These are phyloP conservation scores for Himantopus leucocephalus DNA, from an alignment of 2,113 vertebrate species.

Conservation along the genomic window DNA sequence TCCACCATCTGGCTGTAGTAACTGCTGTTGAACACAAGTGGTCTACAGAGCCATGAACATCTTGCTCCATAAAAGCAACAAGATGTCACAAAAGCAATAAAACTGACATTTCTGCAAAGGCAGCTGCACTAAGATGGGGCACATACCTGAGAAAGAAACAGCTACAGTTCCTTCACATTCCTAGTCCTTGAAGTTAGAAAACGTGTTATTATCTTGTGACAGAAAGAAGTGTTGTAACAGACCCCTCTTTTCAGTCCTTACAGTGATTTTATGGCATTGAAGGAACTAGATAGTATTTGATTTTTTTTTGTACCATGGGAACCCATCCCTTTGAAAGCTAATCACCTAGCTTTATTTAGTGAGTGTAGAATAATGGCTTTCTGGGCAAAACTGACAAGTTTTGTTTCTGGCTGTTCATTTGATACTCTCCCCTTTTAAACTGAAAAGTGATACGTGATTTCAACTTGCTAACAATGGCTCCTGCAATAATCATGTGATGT, in stretches of 20 bases:
- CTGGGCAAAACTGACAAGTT: conserved; percentile 70
- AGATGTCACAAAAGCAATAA: conserved; percentile 13
- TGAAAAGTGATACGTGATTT: conserved; percentile 73
- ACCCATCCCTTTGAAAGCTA: conserved; percentile 64
- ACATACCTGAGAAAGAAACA: neutral
- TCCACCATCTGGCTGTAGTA: neutral
- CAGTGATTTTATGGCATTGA: neutral
- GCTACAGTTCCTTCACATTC: neutral
- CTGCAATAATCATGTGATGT: conserved; percentile 32
- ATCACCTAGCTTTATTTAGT: conserved; percentile 46
- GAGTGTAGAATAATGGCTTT: conserved; percentile 56
- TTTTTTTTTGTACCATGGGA: neutral
- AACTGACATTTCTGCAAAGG: neutral
- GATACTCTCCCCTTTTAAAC: conserved; percentile 70
- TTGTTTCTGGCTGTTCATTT: conserved; percentile 74
- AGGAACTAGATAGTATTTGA: neutral
- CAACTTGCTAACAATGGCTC: conserved; percentile 57
- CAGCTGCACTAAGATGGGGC: neutral
- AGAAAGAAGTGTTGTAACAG: neutral
- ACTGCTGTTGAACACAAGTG: neutral
- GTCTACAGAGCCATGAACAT: neutral
- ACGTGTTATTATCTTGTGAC: neutral
- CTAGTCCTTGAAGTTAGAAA: neutral
- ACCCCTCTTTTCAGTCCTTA: neutral
- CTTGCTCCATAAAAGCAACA: conserved; percentile 23